Conservation (phyloP, 2,888 invertebrate genomes). For the Leucoma salicis region DNA sequence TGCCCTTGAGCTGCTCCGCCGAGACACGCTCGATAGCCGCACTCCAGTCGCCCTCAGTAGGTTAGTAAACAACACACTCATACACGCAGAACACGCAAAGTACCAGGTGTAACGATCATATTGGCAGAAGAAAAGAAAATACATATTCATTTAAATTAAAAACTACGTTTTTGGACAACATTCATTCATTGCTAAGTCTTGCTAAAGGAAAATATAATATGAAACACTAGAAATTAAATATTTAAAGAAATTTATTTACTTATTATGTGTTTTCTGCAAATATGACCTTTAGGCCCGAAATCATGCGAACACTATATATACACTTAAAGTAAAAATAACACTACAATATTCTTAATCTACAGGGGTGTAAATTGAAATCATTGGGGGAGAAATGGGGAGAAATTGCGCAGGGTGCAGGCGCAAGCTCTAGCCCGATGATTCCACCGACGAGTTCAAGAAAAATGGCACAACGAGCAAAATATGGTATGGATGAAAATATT, state of each 20-base stretch:
- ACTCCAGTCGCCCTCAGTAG: slow-evolving; percentile 63
- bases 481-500: slow-evolving; percentile 39
- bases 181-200: too few relatives aligned
- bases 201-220: too few relatives aligned
- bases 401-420: slow-evolving; percentile 70
- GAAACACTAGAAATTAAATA: background rate
- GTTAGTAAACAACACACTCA: slow-evolving; percentile 73
- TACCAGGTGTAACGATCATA: background rate
- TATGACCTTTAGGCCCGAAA: background rate
- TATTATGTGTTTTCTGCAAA: too few relatives aligned
- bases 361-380: slow-evolving; percentile 45
- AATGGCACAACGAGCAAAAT: slow-evolving; percentile 79
- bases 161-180: too few relatives aligned
- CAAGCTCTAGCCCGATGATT: slow-evolving; percentile 39
- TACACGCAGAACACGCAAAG: slow-evolving; percentile 44
- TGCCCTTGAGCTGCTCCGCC: slow-evolving; percentile 41
- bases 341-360: slow-evolving; percentile 31
- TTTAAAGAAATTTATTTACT: too few relatives aligned
- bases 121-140: too few relatives aligned
- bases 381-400: slow-evolving; percentile 47
- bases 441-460: slow-evolving; percentile 42
- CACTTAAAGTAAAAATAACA: background rate
- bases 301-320: background rate
- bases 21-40: slow-evolving; percentile 47
- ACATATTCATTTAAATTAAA: too few relatives aligned